Evolutionary conservation across 2,888 invertebrate genomes (phyloP).

Genomic region (Callimorpha dominula): DNA sequence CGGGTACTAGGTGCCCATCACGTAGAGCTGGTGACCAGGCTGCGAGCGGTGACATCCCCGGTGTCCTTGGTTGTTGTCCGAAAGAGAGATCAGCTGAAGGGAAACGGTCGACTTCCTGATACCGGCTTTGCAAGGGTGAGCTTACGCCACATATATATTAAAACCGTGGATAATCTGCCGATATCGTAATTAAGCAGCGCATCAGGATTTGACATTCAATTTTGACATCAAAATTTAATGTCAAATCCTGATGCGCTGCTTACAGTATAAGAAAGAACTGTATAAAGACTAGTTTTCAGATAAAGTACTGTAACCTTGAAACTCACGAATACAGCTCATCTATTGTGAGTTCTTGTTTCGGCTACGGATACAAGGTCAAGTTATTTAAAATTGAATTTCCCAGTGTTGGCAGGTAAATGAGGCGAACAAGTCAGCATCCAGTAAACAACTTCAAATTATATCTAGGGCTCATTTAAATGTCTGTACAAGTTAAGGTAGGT

Average conservation of each 20-base stretch:
- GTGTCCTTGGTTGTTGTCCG: slow-evolving; percentile 94
- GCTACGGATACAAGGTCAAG: neutral
- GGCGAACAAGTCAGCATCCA: no score
- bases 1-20: slow-evolving; percentile 95
- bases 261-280: no score
- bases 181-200: no score
- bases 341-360: neutral
- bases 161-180: neutral
- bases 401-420: no score
- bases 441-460: no score
- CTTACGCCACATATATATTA: neutral
- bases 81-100: slow-evolving; percentile 57
- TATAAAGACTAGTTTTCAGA: no score
- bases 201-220: no score
- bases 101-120: slow-evolving; percentile 44
- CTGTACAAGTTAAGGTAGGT: neutral
- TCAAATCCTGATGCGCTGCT: no score
- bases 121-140: slow-evolving; percentile 87
- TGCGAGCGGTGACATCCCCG: slow-evolving; percentile 93
- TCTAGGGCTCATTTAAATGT: no score
- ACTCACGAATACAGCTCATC: neutral
- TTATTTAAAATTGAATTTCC: no score
- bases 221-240: no score
- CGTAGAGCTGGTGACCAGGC: slow-evolving; percentile 94
- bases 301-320: neutral